phyloP scores from a whole-genome alignment of 2,797 vertebrate genomes.

The Malurus splendens region DNA sequence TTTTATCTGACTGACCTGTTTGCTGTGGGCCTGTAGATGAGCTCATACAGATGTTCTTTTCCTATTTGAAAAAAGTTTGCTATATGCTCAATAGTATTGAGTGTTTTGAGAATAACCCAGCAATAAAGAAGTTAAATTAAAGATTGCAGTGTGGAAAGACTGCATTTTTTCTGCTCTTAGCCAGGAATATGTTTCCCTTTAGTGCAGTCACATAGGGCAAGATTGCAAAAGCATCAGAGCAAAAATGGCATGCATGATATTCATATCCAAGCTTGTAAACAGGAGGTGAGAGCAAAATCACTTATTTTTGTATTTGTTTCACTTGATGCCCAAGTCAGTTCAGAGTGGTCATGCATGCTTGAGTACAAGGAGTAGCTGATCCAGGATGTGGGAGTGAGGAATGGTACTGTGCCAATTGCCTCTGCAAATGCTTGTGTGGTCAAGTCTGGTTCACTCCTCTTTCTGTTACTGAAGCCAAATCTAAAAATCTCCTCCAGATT shows the following conservation, averaged over 20 bases:
- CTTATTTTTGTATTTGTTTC: not conserved
- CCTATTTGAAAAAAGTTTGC: not conserved
- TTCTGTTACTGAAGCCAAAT: not conserved
- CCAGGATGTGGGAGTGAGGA: not conserved
- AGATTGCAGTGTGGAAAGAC: not conserved
- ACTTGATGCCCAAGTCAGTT: not conserved
- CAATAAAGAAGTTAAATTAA: not conserved
- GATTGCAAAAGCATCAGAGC: not conserved
- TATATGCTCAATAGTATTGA: not conserved
- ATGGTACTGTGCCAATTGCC: not conserved
- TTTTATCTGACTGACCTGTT: not conserved
- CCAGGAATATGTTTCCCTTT: not conserved
- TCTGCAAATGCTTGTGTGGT: not conserved
- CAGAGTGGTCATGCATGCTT: not conserved
- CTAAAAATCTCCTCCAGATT: not conserved
- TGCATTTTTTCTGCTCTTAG: not conserved
- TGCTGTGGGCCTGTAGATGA: not conserved
- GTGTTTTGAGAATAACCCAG: not conserved
- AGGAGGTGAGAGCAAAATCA: not conserved
- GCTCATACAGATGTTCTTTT: not conserved
- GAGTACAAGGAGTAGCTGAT: not conserved
- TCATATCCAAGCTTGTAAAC: not conserved
- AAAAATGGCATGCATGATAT: not conserved
- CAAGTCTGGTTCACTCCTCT: not conserved
- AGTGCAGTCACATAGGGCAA: constrained; percentile 1